Base-by-base conservation (phyloP, 2,888 invertebrate species). In the Leucania comma region DNA sequence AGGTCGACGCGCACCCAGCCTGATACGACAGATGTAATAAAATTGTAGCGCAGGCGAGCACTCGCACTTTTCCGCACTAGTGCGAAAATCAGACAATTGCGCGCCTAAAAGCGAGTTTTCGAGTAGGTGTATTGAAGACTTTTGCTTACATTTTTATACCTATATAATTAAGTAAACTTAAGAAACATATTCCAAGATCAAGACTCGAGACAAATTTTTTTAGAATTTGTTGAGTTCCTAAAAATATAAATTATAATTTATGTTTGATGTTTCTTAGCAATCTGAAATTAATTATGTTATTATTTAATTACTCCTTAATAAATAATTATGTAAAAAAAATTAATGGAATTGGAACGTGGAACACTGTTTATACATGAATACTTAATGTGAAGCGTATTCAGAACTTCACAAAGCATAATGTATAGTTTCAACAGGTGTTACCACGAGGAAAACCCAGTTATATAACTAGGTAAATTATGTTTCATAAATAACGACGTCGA, bases 351-450 rank as follows among this genome's bases (percentile, higher is more conserved):
- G 20, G 29, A 76, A 54, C 12, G 17, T 22, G 17, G 3, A 5
- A 42, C 56, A 20, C 35, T 42, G 26, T 57, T 75, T 58, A 68
- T 58, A 48, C 24, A 73, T 76, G 35, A 72, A 72, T 72, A n/a
- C 24, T 54, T 53, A 48, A 58, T 68, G 24, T 58, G 29, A 58
- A 48, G 24, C n/a, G 48, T 46, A 46, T n/a, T 76, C 58, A 10
- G 12, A 53, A 46, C 17, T 68, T 76, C 53, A 12, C 17, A 58
- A 50, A 12, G 24, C 8, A 50, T 1, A 57, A n/a, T 56, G 51
- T 24, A 58, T 22, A 10, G 12, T 75, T 35, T 2, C 26, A 51
- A 68, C 46, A 42, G 32, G 26, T 22, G 32, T 6, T 48, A 48
- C 42, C 6, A 58, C 20, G n/a, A n/a, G 5, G n/a, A 3, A 50